Evolutionary conservation across 2,888 invertebrate species (phyloP), one percentile per base, ranked within the genome.

Genomic region (Scotopteryx bipunctaria): DNA sequence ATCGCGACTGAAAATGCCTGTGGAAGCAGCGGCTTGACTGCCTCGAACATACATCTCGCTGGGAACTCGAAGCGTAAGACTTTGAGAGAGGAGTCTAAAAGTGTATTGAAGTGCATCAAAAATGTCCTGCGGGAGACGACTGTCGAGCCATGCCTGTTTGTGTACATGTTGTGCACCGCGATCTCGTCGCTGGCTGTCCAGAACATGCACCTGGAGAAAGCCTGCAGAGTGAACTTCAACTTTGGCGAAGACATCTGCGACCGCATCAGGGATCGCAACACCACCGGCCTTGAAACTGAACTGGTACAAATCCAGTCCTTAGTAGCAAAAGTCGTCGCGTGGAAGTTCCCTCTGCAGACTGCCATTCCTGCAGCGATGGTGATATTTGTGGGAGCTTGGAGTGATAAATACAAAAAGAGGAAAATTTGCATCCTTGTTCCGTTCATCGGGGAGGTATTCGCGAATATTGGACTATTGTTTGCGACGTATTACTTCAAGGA

Each of bases 91-190:
- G 79, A 78, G 67, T 78, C 74, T 5, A 89, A 87, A 57, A 66
- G 61, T 9, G 45, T 69, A 2, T 61, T 88, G 55, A 89, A 87
- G 66, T 71, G 71, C 29, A 60, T 93, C 9, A 84, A 80, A 60
- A 64, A 66, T 62, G 67, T 81, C 49, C 69, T 83, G 23, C 70
- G 72, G 1, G 89, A 90, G 66, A 87, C 83, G 1, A 93, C 94
- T 0, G 93, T 94, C 1, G 94, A 94, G 64, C 94, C 94, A 5
- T 92, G 94, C 64, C 73, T 94, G 57, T 92, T 93, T 56, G 85
- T 91, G 57, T 94, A 93, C 71, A 92, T 94, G 71, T 81, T 94
- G 73, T 93, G 94, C 54, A 92, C 92, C 35, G 91, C 93, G 1
- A 73, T 93, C 15, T 95, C 96, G 0, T 93, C 94, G 29, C 72